Conservation (phyloP, 2,888 invertebrate species). For the Dinocampus coccinellae region DNA sequence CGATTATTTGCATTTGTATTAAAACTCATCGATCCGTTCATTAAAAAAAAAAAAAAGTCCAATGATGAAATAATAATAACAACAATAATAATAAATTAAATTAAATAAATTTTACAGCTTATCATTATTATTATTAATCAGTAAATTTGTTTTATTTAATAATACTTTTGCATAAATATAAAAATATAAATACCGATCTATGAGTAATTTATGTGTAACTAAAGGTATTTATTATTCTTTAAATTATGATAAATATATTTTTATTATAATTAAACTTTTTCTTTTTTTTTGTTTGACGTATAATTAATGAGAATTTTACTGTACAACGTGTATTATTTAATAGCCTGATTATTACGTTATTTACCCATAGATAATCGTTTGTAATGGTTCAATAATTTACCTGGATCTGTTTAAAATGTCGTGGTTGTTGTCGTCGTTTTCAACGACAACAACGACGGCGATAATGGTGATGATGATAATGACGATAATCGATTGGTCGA, state of each 20-base stretch:
- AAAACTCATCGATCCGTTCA: slow-evolving; percentile 16
- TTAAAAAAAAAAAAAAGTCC: too few relatives aligned
- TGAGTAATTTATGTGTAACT: neutral
- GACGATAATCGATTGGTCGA: neutral
- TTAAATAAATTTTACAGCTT: neutral
- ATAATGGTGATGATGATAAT: neutral
- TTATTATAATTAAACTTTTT: neutral
- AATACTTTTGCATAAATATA: too few relatives aligned
- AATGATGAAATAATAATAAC: too few relatives aligned
- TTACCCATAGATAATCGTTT: slow-evolving; percentile 28
- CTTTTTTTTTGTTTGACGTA: neutral
- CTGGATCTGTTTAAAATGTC: slow-evolving; percentile 24
- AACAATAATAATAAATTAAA: too few relatives aligned
- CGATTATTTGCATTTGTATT: slow-evolving; percentile 12
- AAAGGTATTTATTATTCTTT: neutral
- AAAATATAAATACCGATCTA: neutral
- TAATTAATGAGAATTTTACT: slow-evolving; percentile 26
- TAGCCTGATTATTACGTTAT: slow-evolving; percentile 30
- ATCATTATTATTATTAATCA: too few relatives aligned
- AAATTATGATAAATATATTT: neutral
- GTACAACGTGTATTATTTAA: slow-evolving; percentile 18
- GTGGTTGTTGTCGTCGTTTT: too few relatives aligned
- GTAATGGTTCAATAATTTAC: slow-evolving; percentile 29
- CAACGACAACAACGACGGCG: neutral
- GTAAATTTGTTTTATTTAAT: too few relatives aligned